Percentiles rank a stretch among this genome's conserved stretches.
phyloP scores from a whole-genome alignment of 2,113 vertebrate genomes.

The Murina feae region DNA sequence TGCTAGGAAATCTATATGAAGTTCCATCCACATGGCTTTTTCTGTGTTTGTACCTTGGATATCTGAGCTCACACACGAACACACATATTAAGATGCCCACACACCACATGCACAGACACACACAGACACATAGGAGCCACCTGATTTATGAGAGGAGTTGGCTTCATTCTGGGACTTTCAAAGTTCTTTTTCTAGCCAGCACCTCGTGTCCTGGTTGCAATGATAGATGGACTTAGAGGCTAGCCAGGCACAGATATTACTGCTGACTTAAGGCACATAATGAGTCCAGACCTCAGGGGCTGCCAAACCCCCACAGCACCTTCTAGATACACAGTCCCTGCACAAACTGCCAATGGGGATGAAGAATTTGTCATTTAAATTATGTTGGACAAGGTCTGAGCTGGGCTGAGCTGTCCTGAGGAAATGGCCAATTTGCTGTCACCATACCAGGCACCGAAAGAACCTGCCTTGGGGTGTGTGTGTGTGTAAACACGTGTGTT shows the following conservation, averaged over 20 bases:
- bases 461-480: not conserved
- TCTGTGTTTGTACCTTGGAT: not conserved
- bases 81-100: not conserved
- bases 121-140: not conserved
- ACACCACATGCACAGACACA: not conserved
- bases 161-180: not conserved
- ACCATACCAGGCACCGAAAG: not conserved
- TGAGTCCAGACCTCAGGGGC: not conserved
- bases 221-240: not conserved
- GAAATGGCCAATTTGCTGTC: not conserved
- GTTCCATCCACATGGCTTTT: not conserved
- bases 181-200: not conserved
- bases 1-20: not conserved
- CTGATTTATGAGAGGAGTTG: not conserved
- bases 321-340: not conserved
- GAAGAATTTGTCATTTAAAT: not conserved
- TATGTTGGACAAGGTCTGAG: not conserved
- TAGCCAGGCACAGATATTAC: not conserved
- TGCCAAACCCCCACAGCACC: not conserved
- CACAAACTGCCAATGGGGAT: not conserved
- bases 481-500: not conserved
- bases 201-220: not conserved
- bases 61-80: not conserved
- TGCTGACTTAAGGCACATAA: not conserved
- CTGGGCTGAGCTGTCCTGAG: not conserved